Evolutionary conservation across 2,113 vertebrate genomes (phyloP).

Genomic region (Mobula birostris): DNA sequence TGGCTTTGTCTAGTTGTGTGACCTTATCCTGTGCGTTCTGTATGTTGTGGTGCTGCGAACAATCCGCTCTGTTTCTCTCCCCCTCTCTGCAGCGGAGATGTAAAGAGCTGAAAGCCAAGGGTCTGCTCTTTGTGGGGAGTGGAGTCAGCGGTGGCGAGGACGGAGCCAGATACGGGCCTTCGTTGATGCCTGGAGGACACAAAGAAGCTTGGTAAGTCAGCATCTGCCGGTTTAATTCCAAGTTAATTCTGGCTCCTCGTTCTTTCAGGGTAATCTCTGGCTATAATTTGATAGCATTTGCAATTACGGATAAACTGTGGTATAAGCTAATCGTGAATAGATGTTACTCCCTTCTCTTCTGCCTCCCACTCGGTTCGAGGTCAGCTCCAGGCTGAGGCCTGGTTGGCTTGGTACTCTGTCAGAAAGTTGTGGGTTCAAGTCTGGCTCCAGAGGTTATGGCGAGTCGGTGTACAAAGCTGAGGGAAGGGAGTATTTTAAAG

Average conservation of each 20-base stretch:
- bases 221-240: background rate
- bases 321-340: background rate
- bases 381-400: no score
- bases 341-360: background rate
- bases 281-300: background rate
- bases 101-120: conserved; percentile 71
- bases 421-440: no score
- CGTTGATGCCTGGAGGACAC: conserved; percentile 93
- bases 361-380: background rate
- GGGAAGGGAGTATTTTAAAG: background rate
- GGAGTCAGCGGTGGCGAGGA: conserved; percentile 96
- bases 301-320: background rate
- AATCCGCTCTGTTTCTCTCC: no score
- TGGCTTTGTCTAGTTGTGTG: background rate
- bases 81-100: conserved; percentile 72
- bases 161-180: conserved; percentile 85
- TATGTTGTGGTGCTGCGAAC: background rate
- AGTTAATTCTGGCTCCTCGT: background rate
- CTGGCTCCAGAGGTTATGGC: background rate
- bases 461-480: background rate
- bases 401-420: no score
- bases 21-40: background rate
- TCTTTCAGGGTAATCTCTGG: background rate
- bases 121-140: conserved; percentile 87
- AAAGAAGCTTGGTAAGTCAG: conserved; percentile 80